These are phyloP conservation scores for Rhinogobio ventralis DNA, from an alignment of 2,797 vertebrate genomes.

Conservation along the genomic window DNA sequence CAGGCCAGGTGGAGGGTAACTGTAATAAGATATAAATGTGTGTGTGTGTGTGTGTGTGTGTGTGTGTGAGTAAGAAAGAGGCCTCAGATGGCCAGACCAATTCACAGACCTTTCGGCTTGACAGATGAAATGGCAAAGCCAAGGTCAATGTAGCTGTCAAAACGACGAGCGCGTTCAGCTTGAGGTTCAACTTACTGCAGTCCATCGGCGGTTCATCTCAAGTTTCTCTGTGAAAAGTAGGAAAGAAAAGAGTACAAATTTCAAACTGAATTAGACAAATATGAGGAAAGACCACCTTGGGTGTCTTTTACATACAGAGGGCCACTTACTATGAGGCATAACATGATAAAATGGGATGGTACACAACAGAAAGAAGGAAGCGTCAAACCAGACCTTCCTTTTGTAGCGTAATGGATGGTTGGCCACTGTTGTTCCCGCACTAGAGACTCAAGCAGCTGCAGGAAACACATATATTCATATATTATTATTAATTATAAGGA, in stretches of 20 bases:
- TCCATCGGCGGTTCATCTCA: constrained; percentile 28
- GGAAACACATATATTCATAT: no score
- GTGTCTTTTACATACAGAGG: neutral
- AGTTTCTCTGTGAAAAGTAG: neutral
- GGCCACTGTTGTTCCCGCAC: constrained; percentile 59
- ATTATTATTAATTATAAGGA: no score
- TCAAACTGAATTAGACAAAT: neutral
- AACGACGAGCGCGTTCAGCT: constrained; percentile 38
- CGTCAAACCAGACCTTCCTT: constrained; percentile 26
- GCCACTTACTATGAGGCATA: neutral
- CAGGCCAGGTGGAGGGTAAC: constrained; percentile 58
- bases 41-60: constrained; percentile 49
- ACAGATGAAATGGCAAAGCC: constrained; percentile 48
- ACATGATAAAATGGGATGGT: neutral
- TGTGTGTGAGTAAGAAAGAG: constrained; percentile 37
- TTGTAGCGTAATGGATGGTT: constrained; percentile 70
- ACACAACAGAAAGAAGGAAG: neutral
- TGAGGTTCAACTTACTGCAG: constrained; percentile 43
- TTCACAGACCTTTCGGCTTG: constrained; percentile 38
- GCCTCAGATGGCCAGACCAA: constrained; percentile 23
- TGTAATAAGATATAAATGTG: constrained; percentile 48
- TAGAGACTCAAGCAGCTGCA: constrained; percentile 69
- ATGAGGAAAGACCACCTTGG: neutral
- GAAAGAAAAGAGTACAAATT: neutral
- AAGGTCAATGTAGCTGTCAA: constrained; percentile 54